A percentile compares a stretch with the other conserved stretches of the same genome.
phyloP scores from a whole-genome alignment of 2,888 invertebrate species.

The Oligia latruncula region DNA sequence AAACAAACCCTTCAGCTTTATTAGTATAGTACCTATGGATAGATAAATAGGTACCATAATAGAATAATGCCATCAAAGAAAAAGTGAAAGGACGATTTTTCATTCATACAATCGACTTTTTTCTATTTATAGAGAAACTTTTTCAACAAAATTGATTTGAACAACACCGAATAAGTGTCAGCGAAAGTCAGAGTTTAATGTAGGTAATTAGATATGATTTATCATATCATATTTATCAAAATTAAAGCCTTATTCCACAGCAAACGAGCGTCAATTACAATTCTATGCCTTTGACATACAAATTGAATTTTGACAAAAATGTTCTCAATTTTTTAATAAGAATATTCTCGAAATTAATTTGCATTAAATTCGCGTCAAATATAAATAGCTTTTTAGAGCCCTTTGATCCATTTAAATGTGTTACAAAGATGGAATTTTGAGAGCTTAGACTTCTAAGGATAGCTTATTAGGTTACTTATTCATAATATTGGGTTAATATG shows the following conservation, averaged over 20 bases:
- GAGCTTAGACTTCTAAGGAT: conserved; percentile 2
- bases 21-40: too few relatives aligned
- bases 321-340: conserved; percentile 20
- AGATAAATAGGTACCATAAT: neutral
- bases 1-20: too few relatives aligned
- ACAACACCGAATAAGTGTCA: conserved; percentile 3
- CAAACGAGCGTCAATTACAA: conserved; percentile 34
- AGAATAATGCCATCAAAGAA: conserved; percentile 4
- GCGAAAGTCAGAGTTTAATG: conserved; percentile 8
- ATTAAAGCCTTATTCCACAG: conserved; percentile 15
- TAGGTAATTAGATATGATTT: neutral
- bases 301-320: conserved; percentile 46
- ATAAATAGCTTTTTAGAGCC: conserved; percentile 32
- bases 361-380: conserved; percentile 28
- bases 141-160: conserved; percentile 5
- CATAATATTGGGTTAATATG: neutral
- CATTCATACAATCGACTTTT: conserved; percentile 1
- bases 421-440: conserved; percentile 16
- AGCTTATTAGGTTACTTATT: too few relatives aligned
- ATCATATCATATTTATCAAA: neutral
- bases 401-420: conserved; percentile 41
- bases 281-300: conserved; percentile 35
- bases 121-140: neutral
- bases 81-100: conserved; percentile 36
- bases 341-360: conserved; percentile 38